These are phyloP conservation scores for Ia io DNA, from an alignment of 2,113 vertebrate species.

Conservation along the genomic window DNA sequence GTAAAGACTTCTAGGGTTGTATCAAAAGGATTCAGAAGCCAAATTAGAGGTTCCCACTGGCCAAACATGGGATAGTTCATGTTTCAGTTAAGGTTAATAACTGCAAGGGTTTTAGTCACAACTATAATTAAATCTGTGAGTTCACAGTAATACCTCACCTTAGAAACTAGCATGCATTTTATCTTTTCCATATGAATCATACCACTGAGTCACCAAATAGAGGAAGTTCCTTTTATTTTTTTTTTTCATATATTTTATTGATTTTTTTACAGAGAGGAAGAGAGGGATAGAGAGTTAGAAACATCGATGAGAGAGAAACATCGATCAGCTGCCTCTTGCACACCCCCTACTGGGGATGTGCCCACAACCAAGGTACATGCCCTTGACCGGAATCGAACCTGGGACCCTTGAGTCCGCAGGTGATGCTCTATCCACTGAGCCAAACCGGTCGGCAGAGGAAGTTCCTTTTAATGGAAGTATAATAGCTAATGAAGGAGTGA, in stretches of 20 bases:
- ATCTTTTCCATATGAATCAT: background rate
- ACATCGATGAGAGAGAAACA: too few species aligned
- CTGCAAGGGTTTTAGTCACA: background rate
- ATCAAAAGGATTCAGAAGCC: background rate
- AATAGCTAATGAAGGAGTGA: background rate
- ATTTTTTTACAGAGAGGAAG: too few species aligned
- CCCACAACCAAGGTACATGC: too few species aligned
- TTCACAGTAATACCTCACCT: background rate
- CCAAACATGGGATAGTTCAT: background rate
- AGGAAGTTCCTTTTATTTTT: background rate
- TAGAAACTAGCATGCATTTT: background rate
- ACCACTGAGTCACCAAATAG: background rate
- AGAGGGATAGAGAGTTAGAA: too few species aligned
- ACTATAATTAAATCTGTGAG: background rate
- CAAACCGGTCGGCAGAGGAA: too few species aligned
- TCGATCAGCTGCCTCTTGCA: too few species aligned
- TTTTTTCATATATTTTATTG: too few species aligned
- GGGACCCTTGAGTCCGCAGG: too few species aligned
- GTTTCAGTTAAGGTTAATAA: background rate
- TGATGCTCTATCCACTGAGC: too few species aligned
- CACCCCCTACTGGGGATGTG: too few species aligned
- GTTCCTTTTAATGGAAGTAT: background rate
- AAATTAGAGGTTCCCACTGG: background rate
- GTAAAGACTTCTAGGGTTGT: background rate
- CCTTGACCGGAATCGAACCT: too few species aligned